Conservation (phyloP, 2,888 invertebrate genomes). For the Lycophotia porphyrea region DNA sequence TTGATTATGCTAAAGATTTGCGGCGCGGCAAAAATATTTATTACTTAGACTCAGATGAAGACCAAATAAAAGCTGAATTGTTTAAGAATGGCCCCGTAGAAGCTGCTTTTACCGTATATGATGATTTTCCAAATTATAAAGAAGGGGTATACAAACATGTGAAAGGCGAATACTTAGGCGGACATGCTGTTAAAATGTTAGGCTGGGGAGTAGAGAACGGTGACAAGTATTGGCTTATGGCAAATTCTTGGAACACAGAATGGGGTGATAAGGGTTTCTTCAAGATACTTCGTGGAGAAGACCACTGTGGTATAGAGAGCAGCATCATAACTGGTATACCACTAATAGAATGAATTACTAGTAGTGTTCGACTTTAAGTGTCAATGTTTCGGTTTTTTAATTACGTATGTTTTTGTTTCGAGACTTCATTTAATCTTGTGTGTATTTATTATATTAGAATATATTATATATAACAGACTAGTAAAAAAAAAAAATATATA, state of each 20-base stretch:
- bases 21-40: slow-evolving; percentile 5
- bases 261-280: slow-evolving; percentile 27
- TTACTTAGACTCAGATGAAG: neutral
- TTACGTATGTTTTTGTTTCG: no score
- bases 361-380: no score
- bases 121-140: neutral
- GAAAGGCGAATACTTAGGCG: accelerated
- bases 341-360: no score
- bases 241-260: slow-evolving; percentile 16
- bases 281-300: no score
- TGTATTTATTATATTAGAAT: no score
- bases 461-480: no score
- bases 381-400: no score
- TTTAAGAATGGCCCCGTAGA: slow-evolving; percentile 19
- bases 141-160: neutral
- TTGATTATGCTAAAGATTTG: slow-evolving; percentile 17
- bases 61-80: slow-evolving; percentile 24
- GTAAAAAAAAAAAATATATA: no score
- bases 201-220: slow-evolving; percentile 27
- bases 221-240: slow-evolving; percentile 16
- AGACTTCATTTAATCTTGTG: no score
- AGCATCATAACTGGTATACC: no score
- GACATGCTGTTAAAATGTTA: slow-evolving; percentile 19
- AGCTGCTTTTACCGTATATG: neutral
- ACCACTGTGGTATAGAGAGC: no score